Conservation (phyloP, 2,113 vertebrate genomes). For the Tragulus kanchil region DNA sequence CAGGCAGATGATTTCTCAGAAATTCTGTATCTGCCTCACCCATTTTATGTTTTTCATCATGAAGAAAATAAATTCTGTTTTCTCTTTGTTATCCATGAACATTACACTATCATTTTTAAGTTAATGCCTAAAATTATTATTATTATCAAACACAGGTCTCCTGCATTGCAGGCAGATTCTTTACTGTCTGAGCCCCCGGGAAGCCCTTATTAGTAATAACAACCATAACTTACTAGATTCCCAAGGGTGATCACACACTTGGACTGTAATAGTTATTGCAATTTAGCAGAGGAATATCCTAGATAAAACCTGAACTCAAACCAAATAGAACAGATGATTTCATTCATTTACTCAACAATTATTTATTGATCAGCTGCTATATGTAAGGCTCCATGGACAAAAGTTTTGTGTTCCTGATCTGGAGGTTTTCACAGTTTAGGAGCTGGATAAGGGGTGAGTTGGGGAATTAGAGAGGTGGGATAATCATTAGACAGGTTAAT, state of each 20-base stretch:
- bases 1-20: neutral
- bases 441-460: neutral
- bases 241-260: conserved; percentile 57
- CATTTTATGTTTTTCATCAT: conserved; percentile 58
- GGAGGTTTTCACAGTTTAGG: neutral
- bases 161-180: no score
- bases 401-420: conserved; percentile 19
- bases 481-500: neutral
- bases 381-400: neutral
- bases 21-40: neutral
- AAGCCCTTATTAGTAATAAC: conserved; percentile 45
- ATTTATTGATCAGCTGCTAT: conserved; percentile 63
- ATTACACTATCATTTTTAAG: conserved; percentile 37
- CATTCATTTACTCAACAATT: conserved; percentile 62
- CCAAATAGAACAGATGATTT: conserved; percentile 61
- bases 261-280: conserved; percentile 48
- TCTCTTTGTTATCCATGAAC: conserved; percentile 39
- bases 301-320: conserved; percentile 62
- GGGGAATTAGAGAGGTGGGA: neutral
- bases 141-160: neutral
- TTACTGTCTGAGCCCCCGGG: no score
- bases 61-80: conserved; percentile 27
- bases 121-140: conserved; percentile 49
- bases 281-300: conserved; percentile 52
- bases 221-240: conserved; percentile 66